These are phyloP conservation scores for Lepidurus packardi DNA, from an alignment of 1,140 invertebrate species.

Conservation along the genomic window DNA sequence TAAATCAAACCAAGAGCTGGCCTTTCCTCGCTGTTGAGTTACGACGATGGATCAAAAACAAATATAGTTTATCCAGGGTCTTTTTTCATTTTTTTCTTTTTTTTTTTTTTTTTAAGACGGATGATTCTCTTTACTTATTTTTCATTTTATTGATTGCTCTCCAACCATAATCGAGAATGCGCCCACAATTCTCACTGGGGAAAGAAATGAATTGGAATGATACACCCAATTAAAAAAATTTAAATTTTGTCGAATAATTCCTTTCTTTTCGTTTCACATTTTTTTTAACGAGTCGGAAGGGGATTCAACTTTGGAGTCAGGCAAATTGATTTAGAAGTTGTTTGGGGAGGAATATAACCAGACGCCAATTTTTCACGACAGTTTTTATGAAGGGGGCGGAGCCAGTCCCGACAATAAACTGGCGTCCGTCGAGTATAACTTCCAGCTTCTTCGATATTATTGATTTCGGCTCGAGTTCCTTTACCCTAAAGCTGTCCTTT, in stretches of 20 bases:
- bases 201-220: too few relatives aligned
- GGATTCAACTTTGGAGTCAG: too few relatives aligned
- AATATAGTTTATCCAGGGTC: background rate
- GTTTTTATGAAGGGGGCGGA: slow-evolving; percentile 11
- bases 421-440: too few relatives aligned
- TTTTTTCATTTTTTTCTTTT: background rate
- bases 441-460: background rate
- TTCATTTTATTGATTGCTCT: background rate
- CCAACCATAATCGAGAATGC: background rate
- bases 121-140: too few relatives aligned
- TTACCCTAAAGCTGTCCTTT: too few relatives aligned
- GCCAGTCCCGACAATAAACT: background rate
- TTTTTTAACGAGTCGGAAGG: too few relatives aligned
- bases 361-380: slow-evolving; percentile 5
- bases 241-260: too few relatives aligned
- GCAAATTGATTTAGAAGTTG: background rate
- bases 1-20: background rate
- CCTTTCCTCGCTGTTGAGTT: background rate
- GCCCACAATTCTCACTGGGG: too few relatives aligned
- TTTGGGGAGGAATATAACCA: background rate
- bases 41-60: background rate
- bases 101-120: background rate
- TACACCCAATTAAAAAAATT: too few relatives aligned
- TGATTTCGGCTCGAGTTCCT: background rate
- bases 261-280: too few relatives aligned